Base-by-base conservation (phyloP, 2,113 vertebrate species). In the Rhadina sibilatrix region DNA sequence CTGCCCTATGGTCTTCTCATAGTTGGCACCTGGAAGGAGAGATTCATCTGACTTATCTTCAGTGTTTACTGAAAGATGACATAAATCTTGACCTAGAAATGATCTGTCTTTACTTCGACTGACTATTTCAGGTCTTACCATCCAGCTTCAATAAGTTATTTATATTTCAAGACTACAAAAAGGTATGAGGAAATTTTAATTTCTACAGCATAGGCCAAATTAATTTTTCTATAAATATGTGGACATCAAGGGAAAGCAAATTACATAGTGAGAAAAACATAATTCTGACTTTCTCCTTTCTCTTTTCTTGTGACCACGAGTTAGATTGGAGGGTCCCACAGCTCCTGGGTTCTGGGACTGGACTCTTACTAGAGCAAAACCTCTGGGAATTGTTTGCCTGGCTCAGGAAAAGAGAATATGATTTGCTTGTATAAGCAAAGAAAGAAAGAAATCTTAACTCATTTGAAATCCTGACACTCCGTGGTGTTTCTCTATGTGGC, bases 391-490 rank as follows among this genome's bases (percentile, higher is more conserved):
- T 61, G 15, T 91, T 60, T 87, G 31, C 12, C 35, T 81, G 69
- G 25, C 46, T 87, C 31, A 75, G 81, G 52, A 89, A n/a, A 74
- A 52, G 31, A 81, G 16, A 76, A 10, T 46, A 53, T 90, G 59
- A 86, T 19, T 76, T 57, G 83, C 86, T 70, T 79, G 49, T 24
- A 75, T n/a, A 64, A 60, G 90, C n/a, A 74, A 84, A 76, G 66
- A 60, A 95, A 81, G 69, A 91, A 94, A 75, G 66, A 90, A 95
- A 50, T 19, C 50, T 21, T 78, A 82, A 95, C 44, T 96, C 64
- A 53, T 85, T 77, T 50, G 64, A 91, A 95, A 68, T 56, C 71
- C 50, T 96, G 85, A 71, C 72, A 77, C 74, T 61, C 33, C 12
- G 78, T 21, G 89, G 86, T 87, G 52, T 44, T 70, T 72, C 89